Evolutionary conservation across 2,797 vertebrate species (phyloP).

Genomic region (Hemitrygon akajei): DNA sequence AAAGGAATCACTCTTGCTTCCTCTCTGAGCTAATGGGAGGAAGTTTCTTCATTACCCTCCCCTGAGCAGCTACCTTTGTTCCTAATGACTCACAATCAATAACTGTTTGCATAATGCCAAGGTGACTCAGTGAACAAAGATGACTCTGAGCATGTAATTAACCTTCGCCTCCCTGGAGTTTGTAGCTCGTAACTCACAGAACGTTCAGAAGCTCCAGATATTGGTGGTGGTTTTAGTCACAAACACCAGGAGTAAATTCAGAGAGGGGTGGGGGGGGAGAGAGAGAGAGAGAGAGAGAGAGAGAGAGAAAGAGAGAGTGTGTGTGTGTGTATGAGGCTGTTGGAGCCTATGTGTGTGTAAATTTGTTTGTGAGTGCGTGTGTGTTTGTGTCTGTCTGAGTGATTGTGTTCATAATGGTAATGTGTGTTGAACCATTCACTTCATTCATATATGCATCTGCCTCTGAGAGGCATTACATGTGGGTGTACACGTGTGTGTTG

Average conservation of each 20-base stretch:
- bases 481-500: too few species aligned
- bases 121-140: conserved; percentile 22
- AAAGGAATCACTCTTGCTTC: neutral
- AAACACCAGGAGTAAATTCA: neutral
- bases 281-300: too few species aligned
- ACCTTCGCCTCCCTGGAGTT: neutral
- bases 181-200: neutral
- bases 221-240: neutral
- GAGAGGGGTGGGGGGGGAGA: too few species aligned
- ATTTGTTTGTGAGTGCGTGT: neutral
- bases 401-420: too few species aligned
- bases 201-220: neutral
- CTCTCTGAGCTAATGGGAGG: neutral
- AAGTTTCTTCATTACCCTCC: neutral
- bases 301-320: too few species aligned
- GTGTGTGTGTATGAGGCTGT: neutral
- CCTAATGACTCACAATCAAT: conserved; percentile 30
- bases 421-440: too few species aligned
- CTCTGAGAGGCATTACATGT: too few species aligned
- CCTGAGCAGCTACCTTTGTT: neutral
- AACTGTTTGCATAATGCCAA: conserved; percentile 25
- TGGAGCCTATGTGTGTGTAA: too few species aligned
- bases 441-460: too few species aligned
- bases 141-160: neutral
- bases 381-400: neutral